These are phyloP conservation scores for Napeogenes sylphis DNA, from an alignment of 2,888 invertebrate genomes.

Conservation along the genomic window DNA sequence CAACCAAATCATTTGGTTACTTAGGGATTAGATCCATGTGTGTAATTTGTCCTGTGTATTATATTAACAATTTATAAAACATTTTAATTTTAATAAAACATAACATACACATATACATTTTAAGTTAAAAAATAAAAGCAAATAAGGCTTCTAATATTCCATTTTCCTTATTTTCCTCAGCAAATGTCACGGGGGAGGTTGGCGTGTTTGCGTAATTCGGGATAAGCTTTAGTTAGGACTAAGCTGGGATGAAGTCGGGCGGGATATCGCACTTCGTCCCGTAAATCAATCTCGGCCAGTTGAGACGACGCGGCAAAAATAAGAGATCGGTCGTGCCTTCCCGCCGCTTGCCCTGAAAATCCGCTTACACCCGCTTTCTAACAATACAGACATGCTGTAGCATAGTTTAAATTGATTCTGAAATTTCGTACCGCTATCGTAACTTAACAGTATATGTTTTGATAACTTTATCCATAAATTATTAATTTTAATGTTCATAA, in stretches of 20 bases:
- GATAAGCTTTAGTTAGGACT: constrained; percentile 65
- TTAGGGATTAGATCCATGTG: too few relatives aligned
- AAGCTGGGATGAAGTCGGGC: constrained; percentile 52
- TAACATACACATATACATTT: background rate
- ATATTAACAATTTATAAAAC: background rate
- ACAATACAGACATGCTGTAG: constrained; percentile 29
- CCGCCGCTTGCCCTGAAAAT: constrained; percentile 34
- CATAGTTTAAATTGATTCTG: constrained; percentile 22
- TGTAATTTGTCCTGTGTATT: too few relatives aligned
- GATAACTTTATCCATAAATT: background rate
- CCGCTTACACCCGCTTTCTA: constrained; percentile 35
- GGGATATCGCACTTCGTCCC: constrained; percentile 62
- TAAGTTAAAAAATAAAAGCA: too few relatives aligned
- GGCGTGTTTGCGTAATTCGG: constrained; percentile 68
- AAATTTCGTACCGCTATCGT: constrained; percentile 25
- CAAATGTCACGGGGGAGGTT: constrained; percentile 57
- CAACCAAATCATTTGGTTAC: too few relatives aligned
- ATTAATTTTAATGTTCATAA: background rate
- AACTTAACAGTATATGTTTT: constrained; percentile 28
- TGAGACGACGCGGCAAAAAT: constrained; percentile 65
- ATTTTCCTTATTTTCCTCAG: constrained; percentile 32
- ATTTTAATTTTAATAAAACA: background rate
- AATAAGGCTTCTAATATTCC: constrained; percentile 1
- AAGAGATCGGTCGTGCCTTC: constrained; percentile 45
- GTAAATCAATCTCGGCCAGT: constrained; percentile 69